phyloP scores from a whole-genome alignment of 2,113 vertebrate species.

The Sebastes fasciatus region DNA sequence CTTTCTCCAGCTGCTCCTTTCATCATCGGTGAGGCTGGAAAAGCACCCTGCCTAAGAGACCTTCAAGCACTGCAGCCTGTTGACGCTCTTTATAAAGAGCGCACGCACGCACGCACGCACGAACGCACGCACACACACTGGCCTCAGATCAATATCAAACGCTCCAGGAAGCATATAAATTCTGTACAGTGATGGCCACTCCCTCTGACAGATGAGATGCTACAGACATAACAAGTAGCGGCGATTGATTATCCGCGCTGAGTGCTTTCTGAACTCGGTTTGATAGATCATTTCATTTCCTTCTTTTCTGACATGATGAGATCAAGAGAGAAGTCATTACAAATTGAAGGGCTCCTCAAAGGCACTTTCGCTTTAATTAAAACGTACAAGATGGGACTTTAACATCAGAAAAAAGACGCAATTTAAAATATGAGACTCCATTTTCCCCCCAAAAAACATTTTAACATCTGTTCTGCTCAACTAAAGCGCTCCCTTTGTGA shows the following conservation, averaged over 20 bases:
- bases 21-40: constrained; percentile 32
- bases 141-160: constrained; percentile 68
- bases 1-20: constrained; percentile 54
- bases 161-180: constrained; percentile 51
- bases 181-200: constrained; percentile 35
- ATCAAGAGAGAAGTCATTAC: constrained; percentile 32
- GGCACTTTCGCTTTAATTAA: constrained; percentile 36
- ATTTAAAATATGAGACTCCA: neutral
- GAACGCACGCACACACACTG: no score
- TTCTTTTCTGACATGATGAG: constrained; percentile 46
- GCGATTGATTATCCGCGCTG: constrained; percentile 52
- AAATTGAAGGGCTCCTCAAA: constrained; percentile 26
- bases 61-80: constrained; percentile 13
- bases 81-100: constrained; percentile 20
- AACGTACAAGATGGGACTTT: constrained; percentile 20
- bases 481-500: neutral
- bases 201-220: constrained; percentile 58
- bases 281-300: constrained; percentile 37
- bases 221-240: constrained; percentile 58
- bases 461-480: neutral
- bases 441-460: neutral
- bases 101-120: no score
- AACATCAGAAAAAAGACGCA: neutral
- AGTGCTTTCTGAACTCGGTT: constrained; percentile 38
- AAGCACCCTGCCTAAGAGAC: constrained; percentile 30